Evolutionary conservation across 2,888 invertebrate genomes (phyloP), one percentile per base, ranked within the genome.

Genomic region (Penaeus monodon): DNA sequence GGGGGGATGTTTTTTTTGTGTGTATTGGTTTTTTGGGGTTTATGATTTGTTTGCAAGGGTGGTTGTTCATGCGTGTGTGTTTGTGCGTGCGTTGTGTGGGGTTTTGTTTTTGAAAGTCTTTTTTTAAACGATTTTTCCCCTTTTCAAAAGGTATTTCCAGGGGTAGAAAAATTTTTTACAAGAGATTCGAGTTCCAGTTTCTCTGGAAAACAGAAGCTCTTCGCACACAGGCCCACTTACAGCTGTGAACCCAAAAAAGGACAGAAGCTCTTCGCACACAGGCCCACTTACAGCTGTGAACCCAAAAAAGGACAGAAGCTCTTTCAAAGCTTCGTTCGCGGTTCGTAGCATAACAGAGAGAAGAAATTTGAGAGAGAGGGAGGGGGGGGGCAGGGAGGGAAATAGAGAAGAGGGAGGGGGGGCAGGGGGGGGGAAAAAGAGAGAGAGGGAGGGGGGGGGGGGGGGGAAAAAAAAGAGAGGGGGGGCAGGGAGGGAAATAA

Each of bases 401-500:
- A 24, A 24, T 20, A 74, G 29, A 74, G 24, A 74, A 20, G 17
- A 2, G 8, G 33, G 20, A 2, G 10, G 29, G 29, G 29, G 49
- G 6, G 24, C 49, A 78, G 27, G 63, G 57, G 10, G n/a, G 63
- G 27, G 63, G 20, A 24, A 27, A 33, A 27, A 20, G 29, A n/a
- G 27, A 64, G 79, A 6, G 81, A 33, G 81, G 44, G 38, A 81
- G 80, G 29, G 78, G 33, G 80, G 22, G n/a, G 22, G 49, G 24
- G 79, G 27, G 27, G 64, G 49, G 29, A 10, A 49, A 14, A 65
- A 33, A 64, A 29, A 64, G 49, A 27, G 80, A 29, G 80, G 29
- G 78, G 33, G 80, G 22, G n/a, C 4, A n/a, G 24, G 79, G 27
- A 6, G 64, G 49, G 29, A 10, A 49, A 24, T 7, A n/a, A 22